A percentile compares a stretch with the other conserved stretches of the same genome.
Conservation (phyloP, 2,888 invertebrate genomes). For the Odontomyia ornata region DNA sequence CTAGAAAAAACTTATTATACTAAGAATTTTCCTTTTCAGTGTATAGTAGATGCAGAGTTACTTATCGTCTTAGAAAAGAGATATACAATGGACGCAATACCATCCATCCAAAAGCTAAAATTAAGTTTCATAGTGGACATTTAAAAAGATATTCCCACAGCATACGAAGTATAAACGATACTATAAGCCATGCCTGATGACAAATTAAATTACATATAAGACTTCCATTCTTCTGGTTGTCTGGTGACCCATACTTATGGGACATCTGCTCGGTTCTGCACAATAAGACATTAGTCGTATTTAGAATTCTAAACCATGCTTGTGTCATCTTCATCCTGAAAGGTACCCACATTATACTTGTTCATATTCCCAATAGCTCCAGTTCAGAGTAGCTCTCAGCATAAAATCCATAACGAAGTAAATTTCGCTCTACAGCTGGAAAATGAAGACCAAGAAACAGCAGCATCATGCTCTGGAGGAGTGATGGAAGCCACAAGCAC, state of each 20-base stretch:
- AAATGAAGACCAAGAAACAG: background rate
- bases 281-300: constrained; percentile 35
- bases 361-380: constrained; percentile 37
- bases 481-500: background rate
- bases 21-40: no score
- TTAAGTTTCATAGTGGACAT: no score
- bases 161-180: background rate
- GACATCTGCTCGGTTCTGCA: background rate
- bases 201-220: constrained; percentile 23
- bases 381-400: constrained; percentile 16
- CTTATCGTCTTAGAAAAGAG: no score
- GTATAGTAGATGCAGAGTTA: no score
- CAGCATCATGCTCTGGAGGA: background rate
- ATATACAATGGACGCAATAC: no score
- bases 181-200: constrained; percentile 8
- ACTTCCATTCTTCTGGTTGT: background rate
- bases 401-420: constrained; percentile 43
- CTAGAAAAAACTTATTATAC: no score
- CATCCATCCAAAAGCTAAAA: no score
- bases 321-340: constrained; percentile 17
- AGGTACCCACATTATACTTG: constrained; percentile 22
- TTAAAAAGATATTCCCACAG: no score
- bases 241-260: background rate
- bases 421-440: constrained; percentile 33
- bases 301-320: constrained; percentile 32